Base-by-base conservation (phyloP, 2,888 invertebrate genomes). In the Auanema freiburgensis region DNA sequence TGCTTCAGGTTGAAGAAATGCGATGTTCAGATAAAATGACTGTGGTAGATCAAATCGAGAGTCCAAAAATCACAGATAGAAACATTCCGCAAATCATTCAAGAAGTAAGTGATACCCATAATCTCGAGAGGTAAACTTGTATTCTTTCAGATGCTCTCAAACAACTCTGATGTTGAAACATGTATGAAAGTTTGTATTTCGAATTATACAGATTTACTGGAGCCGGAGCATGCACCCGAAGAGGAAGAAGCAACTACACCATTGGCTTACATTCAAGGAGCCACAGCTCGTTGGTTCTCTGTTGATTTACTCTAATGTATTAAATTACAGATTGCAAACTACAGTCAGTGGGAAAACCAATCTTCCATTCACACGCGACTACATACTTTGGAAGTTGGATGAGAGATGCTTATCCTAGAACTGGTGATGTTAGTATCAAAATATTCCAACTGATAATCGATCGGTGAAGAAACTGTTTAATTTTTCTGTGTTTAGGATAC, bases 331-430 rank as follows among this genome's bases (percentile, higher is more conserved):
- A 84, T 71, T 85, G 85, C 68, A 77, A 78, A 53, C 77, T 86
- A 60, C 81, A 84, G 59, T 74, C 71, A 43, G 79, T 86, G 18
- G 85, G 86, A 12, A 86, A 84, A 65, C 85, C 86, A 14, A 71
- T 85, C 10, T 85, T 85, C 72, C 83, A 85, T 65, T 83, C 84
- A 18, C 84, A 84, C 66, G 78, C 83, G 0, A 80, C 83, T 41
- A 84, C 83, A 1, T 84, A 78, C 70, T 85, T 83, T 76, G 86
- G 86, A 3, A 76, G 84, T 4, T 85, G 85, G 85, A 84, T 85
- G 84, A 69, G 80, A 52, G 86, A 86, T 70, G 79, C 85, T 0
- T 76, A 80, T 64, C 84, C 84, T 10, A 64, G 78, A 12, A 77
- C 76, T 21, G 79, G 79, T 44, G 70, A 78, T 67, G 79, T 79